Evolutionary conservation across 2,113 vertebrate genomes (phyloP).

Genomic region (Pogonocichla stellata): DNA sequence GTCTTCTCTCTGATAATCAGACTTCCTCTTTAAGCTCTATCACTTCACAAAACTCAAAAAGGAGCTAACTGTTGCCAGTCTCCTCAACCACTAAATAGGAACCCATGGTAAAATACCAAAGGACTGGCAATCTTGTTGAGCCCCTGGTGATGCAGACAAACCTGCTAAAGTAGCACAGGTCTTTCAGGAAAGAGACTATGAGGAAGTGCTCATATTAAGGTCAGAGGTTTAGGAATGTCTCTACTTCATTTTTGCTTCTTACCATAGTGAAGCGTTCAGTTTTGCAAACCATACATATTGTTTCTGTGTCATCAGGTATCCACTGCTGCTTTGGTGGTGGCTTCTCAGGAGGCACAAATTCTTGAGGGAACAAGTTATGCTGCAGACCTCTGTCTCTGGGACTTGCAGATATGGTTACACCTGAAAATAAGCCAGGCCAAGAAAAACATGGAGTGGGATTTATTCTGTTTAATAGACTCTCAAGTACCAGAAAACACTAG

Average conservation of each 20-base stretch:
- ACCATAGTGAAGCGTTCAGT: slow-evolving; percentile 96
- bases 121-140: background rate
- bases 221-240: background rate
- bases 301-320: slow-evolving; percentile 88
- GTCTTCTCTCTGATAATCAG: background rate
- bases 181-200: background rate
- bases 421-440: background rate
- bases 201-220: background rate
- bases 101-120: background rate
- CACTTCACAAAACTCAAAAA: background rate
- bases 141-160: background rate
- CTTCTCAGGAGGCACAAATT: slow-evolving; percentile 90
- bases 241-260: slow-evolving; percentile 29
- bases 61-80: background rate
- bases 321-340: slow-evolving; percentile 88
- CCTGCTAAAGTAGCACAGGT: background rate
- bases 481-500: background rate
- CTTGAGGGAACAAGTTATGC: slow-evolving; percentile 65
- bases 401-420: slow-evolving; percentile 32
- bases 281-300: slow-evolving; percentile 89
- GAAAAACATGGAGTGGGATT: background rate
- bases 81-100: background rate
- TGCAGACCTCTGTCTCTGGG: slow-evolving; percentile 71
- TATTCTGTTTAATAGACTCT: background rate
- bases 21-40: background rate